phyloP scores from a whole-genome alignment of 2,888 invertebrate genomes.

The Clunio marinus region DNA sequence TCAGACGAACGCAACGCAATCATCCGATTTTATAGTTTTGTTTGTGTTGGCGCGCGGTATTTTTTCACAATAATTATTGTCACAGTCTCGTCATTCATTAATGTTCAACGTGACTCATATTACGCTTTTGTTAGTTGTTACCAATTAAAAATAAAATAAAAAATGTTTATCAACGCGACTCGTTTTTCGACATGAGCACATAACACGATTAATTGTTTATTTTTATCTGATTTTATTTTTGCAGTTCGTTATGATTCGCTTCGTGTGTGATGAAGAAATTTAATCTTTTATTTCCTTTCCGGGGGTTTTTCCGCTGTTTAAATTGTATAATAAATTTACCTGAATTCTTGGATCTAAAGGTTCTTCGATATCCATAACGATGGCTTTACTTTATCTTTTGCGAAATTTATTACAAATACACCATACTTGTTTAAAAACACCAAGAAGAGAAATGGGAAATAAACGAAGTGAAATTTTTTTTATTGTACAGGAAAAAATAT shows the following conservation, averaged over 20 bases:
- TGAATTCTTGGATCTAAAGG: conserved; percentile 27
- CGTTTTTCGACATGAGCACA: no score
- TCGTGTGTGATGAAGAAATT: background rate
- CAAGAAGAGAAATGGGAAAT: conserved; percentile 8
- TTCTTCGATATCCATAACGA: conserved; percentile 6
- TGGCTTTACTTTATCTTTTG: background rate
- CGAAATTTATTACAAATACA: no score
- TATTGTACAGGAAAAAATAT: conserved; percentile 5
- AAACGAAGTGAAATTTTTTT: conserved; percentile 14
- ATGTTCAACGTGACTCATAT: background rate
- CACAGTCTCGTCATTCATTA: background rate
- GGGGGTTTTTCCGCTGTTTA: background rate
- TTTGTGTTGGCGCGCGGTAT: background rate
- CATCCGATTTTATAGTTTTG: background rate
- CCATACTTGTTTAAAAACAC: background rate
- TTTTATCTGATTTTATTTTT: background rate
- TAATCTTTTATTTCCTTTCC: conserved; percentile 17
- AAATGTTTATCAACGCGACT: background rate
- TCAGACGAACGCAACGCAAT: background rate
- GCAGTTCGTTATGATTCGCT: background rate
- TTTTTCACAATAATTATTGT: background rate
- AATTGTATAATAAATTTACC: no score
- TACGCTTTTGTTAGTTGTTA: background rate
- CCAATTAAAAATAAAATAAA: background rate
- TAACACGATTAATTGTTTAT: conserved; percentile 11